Evolutionary conservation across 2,888 invertebrate species (phyloP).

Genomic region (Acanthopleura granulata): DNA sequence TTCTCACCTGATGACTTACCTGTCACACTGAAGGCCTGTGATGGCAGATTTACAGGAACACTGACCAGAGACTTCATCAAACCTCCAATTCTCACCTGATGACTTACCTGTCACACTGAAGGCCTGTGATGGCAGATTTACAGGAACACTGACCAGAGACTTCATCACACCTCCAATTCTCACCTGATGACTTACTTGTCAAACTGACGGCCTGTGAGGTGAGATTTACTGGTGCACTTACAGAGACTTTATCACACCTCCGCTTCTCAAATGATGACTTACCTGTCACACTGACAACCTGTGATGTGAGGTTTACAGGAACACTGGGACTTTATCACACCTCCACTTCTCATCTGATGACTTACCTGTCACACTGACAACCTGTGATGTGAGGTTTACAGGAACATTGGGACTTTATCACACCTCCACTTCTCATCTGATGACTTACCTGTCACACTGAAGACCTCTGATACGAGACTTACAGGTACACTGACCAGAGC

Average conservation of each 20-base stretch:
- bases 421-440: background rate
- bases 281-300: conserved; percentile 33
- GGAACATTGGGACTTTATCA: no score
- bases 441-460: conserved; percentile 34
- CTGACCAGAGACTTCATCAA: no score
- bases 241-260: no score
- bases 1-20: conserved; percentile 32
- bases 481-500: conserved; percentile 48
- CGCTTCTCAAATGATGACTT: conserved; percentile 17
- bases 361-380: conserved; percentile 40
- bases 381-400: conserved; percentile 28
- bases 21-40: conserved; percentile 35
- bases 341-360: conserved; percentile 20
- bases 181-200: conserved; percentile 37
- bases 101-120: conserved; percentile 34
- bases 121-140: conserved; percentile 22
- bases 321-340: conserved; percentile 49
- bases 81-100: background rate
- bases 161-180: conserved; percentile 38
- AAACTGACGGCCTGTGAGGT: conserved; percentile 35
- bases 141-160: conserved; percentile 48
- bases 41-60: conserved; percentile 21
- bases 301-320: conserved; percentile 32
- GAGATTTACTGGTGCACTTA: conserved; percentile 6
- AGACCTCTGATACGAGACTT: conserved; percentile 20